Percentiles rank a stretch among this genome's conserved stretches.
phyloP scores from a whole-genome alignment of 2,797 vertebrate genomes.

The Malacoctenus gilli region DNA sequence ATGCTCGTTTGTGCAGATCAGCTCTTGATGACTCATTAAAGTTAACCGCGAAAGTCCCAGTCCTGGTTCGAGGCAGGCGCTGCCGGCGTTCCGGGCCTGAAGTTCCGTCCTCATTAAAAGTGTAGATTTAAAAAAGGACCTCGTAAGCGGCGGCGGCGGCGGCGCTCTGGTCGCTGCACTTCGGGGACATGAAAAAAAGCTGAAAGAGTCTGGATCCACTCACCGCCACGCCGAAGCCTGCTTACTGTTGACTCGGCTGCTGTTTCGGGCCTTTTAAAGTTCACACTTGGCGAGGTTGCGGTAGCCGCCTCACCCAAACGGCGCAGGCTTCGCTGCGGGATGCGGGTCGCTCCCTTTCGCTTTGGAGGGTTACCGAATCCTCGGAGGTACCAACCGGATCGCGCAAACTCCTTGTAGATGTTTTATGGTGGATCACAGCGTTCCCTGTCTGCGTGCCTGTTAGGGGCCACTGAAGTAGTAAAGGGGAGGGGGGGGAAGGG shows the following conservation, averaged over 20 bases:
- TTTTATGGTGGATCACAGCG: neutral
- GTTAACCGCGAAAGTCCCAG: too few relatives aligned
- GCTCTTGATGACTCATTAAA: too few relatives aligned
- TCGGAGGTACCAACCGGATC: constrained; percentile 20
- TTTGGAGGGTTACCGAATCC: constrained; percentile 21
- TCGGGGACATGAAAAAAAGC: constrained; percentile 51
- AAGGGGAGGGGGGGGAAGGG: too few relatives aligned
- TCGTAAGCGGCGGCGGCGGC: constrained; percentile 61
- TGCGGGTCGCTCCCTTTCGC: too few relatives aligned
- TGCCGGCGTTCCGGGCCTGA: constrained; percentile 22
- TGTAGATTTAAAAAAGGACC: constrained; percentile 45
- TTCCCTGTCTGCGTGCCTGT: neutral
- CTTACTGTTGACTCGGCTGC: constrained; percentile 53
- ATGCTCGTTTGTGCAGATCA: too few relatives aligned
- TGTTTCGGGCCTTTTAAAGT: constrained; percentile 67
- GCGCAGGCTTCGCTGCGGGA: constrained; percentile 31
- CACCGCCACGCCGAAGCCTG: constrained; percentile 39
- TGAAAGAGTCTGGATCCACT: constrained; percentile 60
- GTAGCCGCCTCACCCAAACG: constrained; percentile 61
- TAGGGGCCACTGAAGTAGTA: too few relatives aligned
- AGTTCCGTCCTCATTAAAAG: constrained; percentile 33
- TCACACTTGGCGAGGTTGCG: constrained; percentile 64
- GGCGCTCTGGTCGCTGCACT: constrained; percentile 46
- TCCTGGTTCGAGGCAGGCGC: too few relatives aligned
- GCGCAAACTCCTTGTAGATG: neutral